These are phyloP conservation scores for Anabas testudineus DNA, from an alignment of 2,797 vertebrate genomes.

Conservation along the genomic window DNA sequence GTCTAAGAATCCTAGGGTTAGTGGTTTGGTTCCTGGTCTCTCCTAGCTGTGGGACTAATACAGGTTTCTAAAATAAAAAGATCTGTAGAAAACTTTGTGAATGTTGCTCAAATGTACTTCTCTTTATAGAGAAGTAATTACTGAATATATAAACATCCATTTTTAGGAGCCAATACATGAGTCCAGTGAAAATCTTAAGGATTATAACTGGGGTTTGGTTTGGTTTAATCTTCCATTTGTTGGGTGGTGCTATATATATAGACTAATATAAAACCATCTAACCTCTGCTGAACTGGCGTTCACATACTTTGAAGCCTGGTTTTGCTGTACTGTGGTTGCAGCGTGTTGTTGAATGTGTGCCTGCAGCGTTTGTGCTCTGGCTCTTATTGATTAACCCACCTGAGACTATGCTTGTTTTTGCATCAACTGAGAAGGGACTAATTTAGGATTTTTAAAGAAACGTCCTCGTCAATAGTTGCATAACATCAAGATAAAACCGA, in stretches of 20 bases:
- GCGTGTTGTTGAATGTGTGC: constrained; percentile 33
- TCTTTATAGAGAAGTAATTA: neutral
- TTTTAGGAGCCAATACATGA: neutral
- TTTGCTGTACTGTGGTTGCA: constrained; percentile 15
- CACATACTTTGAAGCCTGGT: neutral
- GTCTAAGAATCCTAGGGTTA: too few species aligned
- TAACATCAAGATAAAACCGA: constrained; percentile 75
- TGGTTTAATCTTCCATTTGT: neutral
- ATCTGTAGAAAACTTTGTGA: too few species aligned
- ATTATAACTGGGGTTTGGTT: neutral
- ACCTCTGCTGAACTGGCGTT: neutral
- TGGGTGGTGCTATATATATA: constrained; percentile 8
- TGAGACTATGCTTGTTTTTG: constrained; percentile 64
- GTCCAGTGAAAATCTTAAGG: neutral
- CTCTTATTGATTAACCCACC: constrained; percentile 62
- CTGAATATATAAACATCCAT: neutral
- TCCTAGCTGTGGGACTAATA: too few species aligned
- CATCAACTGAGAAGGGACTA: constrained; percentile 44
- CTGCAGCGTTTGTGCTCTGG: constrained; percentile 47
- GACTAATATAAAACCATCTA: neutral
- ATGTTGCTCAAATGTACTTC: too few species aligned
- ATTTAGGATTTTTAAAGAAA: constrained; percentile 42
- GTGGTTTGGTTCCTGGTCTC: too few species aligned
- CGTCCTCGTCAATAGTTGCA: constrained; percentile 64
- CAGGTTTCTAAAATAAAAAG: too few species aligned